Base-by-base conservation (phyloP, 2,113 vertebrate species). In the Hippolais icterina region DNA sequence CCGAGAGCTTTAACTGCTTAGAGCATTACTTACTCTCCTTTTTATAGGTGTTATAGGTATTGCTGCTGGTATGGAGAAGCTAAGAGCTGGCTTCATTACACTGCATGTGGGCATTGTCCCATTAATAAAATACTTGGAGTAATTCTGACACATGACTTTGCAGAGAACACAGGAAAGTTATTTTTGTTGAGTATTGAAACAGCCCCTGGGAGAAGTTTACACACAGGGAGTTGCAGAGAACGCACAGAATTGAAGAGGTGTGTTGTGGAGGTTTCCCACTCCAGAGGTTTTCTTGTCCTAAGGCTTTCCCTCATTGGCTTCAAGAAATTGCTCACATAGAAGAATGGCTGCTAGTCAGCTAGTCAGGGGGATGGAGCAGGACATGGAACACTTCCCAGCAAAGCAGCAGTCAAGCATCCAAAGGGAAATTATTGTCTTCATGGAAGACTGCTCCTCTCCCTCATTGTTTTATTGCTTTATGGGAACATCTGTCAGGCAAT, bases 361-460 rank as follows among this genome's bases (percentile, higher is more conserved):
- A 53, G 29, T 37, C 23, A 53, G 6, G 3, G 12, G 60, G 9
- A 44, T 61, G 53, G 71, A 90, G 35, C 42, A 68, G n/a, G 52
- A 77, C n/a, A 39, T 10, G 12, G 60, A 76, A 83, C 89, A 64
- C 50, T 74, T 92, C 70, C 71, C 28, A 9, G 66, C 9, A 29
- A 89, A 86, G 42, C 76, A 63, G 52, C 50, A 92, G n/a, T 61
- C 7, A 3, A 56, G 41, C 65, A 69, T 89, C 88, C 86, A 70
- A 88, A 89, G 86, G 83, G 83, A 96, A 94, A 94, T 94, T 84
- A 89, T 37, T 84, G 37, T 57, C 69, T 92, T 93, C 65, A 75
- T 72, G 66, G 47, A 91, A 94, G 83, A 75, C 66, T 93, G n/a
- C 57, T 82, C 42, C 90, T 64, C 61, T 92, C 37, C 14, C 68